Base-by-base conservation (phyloP, 1,140 invertebrate genomes). In the Leptopilina boulardi region DNA sequence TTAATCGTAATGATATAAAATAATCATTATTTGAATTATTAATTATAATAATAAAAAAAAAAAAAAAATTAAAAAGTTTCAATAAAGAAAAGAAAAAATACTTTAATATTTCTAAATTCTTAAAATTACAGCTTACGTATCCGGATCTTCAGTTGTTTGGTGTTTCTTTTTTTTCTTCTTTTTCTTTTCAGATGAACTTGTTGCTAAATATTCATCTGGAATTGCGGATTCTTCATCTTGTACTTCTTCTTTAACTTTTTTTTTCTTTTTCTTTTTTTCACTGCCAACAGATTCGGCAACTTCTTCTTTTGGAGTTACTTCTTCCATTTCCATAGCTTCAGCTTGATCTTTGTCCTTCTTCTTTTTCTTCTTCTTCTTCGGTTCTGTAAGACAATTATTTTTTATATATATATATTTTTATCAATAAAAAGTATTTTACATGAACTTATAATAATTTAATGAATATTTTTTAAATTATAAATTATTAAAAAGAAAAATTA, bases 351-450 rank as follows among this genome's bases (percentile, higher is more conserved):
- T 86, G 23, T 84, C 83, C 78, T 86, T 86, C 76, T 86, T 87
- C 84, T 90, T 90, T 77, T 89, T 90, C 81, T 91, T 91, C 73
- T 91, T 91, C 76, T 91, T 91, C 13, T 84, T 85, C n/a, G 76
- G 59, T 59, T 83, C 86, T 87, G 34, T 38, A 38, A 38, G 8
- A 0, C 34, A 38, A 38, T 38, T 38, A 8, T 38, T 38, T 38
- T 38, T 38, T 8, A 38, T 38, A 8, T 8, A 8, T 38, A 38
- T 0, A 38, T 38, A 0, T 38, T 38, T 38, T 6, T 9, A 38
- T 38, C 8, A 6, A 38, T n/a, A n/a, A n/a, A n/a, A n/a, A n/a
- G n/a, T n/a, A n/a, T n/a, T n/a, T n/a, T n/a, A n/a, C n/a, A n/a
- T n/a, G n/a, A n/a, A n/a, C n/a, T n/a, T n/a, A n/a, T n/a, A n/a